phyloP scores from a whole-genome alignment of 2,113 vertebrate species.

The Mugil cephalus region DNA sequence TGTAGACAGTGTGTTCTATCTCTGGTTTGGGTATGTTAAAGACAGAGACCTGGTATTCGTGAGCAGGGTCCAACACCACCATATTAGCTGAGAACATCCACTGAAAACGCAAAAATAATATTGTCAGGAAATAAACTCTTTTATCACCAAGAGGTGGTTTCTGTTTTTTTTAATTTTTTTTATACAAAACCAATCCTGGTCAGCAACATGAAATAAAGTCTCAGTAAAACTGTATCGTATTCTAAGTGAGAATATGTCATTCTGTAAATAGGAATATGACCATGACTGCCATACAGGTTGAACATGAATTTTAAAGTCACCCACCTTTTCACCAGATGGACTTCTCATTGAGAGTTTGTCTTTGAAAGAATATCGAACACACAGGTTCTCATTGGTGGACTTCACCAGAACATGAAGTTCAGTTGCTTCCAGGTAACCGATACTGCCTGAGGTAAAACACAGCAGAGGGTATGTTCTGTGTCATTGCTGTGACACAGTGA shows the following conservation, averaged over 20 bases:
- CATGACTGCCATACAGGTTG: neutral
- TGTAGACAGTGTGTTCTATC: constrained; percentile 50
- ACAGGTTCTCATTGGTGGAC: constrained; percentile 72
- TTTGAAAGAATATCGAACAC: constrained; percentile 75
- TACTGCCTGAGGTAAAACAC: constrained; percentile 65
- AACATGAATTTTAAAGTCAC: neutral
- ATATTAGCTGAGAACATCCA: constrained; percentile 79
- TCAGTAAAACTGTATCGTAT: neutral
- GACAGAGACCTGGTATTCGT: constrained; percentile 73
- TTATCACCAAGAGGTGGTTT: too few relatives aligned
- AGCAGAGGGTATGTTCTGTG: neutral
- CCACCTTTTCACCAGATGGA: constrained; percentile 56
- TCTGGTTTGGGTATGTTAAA: constrained; percentile 83
- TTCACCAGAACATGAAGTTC: constrained; percentile 70
- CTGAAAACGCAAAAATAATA: constrained; percentile 58
- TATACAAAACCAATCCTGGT: too few relatives aligned
- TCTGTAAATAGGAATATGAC: too few relatives aligned
- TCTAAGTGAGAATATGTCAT: rapidly evolving
- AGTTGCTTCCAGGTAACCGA: constrained; percentile 65
- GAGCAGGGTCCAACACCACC: constrained; percentile 74
- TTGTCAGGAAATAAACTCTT: too few relatives aligned
- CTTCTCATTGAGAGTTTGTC: constrained; percentile 53
- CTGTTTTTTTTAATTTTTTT: too few relatives aligned
- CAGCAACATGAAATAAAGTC: too few relatives aligned
- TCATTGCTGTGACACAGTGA: too few relatives aligned